Conservation (phyloP, 2,797 vertebrate species). For the Lagodon rhomboides region DNA sequence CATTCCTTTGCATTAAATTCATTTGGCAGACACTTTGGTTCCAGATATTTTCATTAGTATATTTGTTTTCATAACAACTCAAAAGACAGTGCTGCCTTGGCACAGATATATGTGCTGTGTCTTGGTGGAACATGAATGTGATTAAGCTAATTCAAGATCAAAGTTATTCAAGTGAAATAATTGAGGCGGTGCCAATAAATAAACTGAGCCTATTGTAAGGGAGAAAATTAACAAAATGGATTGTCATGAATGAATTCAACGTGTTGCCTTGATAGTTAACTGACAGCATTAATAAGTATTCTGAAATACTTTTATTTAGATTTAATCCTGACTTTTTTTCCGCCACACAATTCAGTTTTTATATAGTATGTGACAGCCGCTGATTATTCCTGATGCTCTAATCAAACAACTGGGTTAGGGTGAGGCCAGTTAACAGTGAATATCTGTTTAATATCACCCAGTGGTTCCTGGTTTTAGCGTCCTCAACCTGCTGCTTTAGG, state of each 20-base stretch:
- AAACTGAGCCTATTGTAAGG: not conserved
- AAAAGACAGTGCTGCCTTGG: not conserved
- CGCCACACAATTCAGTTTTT: not conserved
- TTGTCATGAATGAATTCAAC: not conserved
- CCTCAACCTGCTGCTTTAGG: not conserved
- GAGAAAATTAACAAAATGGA: not conserved
- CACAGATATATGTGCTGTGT: not conserved
- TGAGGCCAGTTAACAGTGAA: not conserved
- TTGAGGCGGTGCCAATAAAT: not conserved
- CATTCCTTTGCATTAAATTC: not conserved
- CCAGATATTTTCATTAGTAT: not conserved
- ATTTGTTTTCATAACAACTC: not conserved
- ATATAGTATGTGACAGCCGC: not conserved
- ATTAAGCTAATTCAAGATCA: not conserved
- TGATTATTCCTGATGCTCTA: not conserved
- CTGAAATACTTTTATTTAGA: not conserved
- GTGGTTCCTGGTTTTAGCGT: not conserved
- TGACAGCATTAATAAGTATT: not conserved
- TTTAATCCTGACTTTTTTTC: not conserved
- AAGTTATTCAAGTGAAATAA: not conserved
- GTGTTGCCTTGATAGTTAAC: not conserved
- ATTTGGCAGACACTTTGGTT: not conserved
- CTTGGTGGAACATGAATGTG: not conserved
- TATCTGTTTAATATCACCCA: not conserved
- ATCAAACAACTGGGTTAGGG: not conserved